These are phyloP conservation scores for Leucophenga montana DNA, from an alignment of 2,888 invertebrate genomes.

Conservation along the genomic window DNA sequence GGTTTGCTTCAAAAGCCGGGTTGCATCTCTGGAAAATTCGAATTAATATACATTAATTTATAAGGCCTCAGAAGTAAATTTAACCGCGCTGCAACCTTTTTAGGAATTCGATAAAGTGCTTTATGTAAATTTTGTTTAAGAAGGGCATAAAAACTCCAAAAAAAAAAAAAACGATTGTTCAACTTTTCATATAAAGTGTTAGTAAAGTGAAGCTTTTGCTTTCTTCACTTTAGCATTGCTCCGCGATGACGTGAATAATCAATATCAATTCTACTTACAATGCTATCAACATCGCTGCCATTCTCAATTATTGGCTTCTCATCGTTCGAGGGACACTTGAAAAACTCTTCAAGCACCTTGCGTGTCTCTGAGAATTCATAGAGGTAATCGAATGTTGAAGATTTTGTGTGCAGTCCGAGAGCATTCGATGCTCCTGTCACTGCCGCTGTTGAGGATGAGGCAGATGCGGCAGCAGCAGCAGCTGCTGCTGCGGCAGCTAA, in stretches of 20 bases:
- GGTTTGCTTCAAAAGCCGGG: no score
- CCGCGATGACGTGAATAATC: no score
- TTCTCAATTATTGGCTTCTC: slow-evolving; percentile 75
- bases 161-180: background rate
- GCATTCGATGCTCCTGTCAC: slow-evolving; percentile 38
- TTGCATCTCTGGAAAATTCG: no score
- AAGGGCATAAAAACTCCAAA: background rate
- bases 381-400: slow-evolving; percentile 87
- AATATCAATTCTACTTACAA: slow-evolving; percentile 60
- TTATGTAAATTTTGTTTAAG: no score
- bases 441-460: slow-evolving; percentile 32
- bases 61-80: no score
- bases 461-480: slow-evolving; percentile 26
- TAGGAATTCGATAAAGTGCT: no score
- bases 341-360: slow-evolving; percentile 92
- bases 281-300: slow-evolving; percentile 73
- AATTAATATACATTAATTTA: no score
- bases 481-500: slow-evolving; percentile 10
- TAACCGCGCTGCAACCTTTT: no score
- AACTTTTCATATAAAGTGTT: no score
- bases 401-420: slow-evolving; percentile 67
- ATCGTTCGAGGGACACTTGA: slow-evolving; percentile 79
- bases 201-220: no score
- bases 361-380: slow-evolving; percentile 94
- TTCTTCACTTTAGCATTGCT: no score